A percentile compares a stretch with the other conserved stretches of the same genome.
These are phyloP conservation scores for Toxotes jaculatrix DNA, from an alignment of 2,113 vertebrate species.

Conservation along the genomic window DNA sequence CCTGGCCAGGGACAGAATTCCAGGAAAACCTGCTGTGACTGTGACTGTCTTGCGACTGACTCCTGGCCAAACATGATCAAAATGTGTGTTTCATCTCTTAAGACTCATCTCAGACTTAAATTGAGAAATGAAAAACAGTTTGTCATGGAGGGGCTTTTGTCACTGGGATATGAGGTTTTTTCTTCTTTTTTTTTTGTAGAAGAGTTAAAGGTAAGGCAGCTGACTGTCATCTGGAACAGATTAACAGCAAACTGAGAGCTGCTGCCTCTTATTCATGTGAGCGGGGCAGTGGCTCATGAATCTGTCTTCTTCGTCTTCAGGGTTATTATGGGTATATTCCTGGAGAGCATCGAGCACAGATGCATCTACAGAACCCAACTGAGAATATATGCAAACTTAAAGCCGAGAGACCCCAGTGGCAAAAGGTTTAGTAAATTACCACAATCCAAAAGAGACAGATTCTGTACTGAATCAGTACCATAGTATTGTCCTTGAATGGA, in stretches of 20 bases:
- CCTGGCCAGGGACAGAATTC: slow-evolving; percentile 35
- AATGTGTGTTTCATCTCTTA: slow-evolving; percentile 34
- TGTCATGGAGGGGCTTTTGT: slow-evolving; percentile 32
- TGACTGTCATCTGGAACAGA: slow-evolving; percentile 73
- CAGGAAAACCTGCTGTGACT: slow-evolving; percentile 50
- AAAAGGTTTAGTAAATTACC: neutral
- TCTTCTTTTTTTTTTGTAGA: neutral
- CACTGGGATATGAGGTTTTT: slow-evolving; percentile 14
- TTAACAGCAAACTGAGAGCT: slow-evolving; percentile 62
- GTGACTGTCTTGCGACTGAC: slow-evolving; percentile 17
- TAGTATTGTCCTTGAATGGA: no score
- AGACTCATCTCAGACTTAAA: slow-evolving; percentile 37
- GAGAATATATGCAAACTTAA: neutral
- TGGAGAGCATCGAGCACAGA: slow-evolving; percentile 7
- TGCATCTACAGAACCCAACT: slow-evolving; percentile 21
- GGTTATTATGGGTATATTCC: slow-evolving; percentile 41
- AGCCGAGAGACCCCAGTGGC: neutral
- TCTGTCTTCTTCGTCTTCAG: slow-evolving; percentile 38
- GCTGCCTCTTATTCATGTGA: slow-evolving; percentile 45
- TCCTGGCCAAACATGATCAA: slow-evolving; percentile 59
- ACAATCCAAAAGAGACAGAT: neutral
- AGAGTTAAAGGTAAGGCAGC: slow-evolving; percentile 53
- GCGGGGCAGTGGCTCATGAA: slow-evolving; percentile 50
- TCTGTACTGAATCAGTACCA: neutral
- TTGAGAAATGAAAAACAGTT: slow-evolving; percentile 33